Base-by-base conservation (phyloP, 37 sponge, comb jelly and placozoan species). In the Ianthella basta region DNA sequence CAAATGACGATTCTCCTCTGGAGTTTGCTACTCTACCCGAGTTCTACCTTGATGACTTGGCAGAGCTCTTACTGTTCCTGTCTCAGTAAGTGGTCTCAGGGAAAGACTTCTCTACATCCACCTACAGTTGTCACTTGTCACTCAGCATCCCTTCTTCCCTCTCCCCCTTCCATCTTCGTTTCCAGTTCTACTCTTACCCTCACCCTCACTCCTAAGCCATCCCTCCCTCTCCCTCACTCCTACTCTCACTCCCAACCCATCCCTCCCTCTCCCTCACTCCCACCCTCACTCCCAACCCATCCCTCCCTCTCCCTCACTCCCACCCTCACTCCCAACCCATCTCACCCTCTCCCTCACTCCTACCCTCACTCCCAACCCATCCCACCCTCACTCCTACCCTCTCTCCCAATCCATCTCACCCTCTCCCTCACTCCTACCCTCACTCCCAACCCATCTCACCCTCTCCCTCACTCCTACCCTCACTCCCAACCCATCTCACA, bases 41-140 rank as follows among this genome's bases (percentile, higher is more conserved):
- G 87, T 98, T 84, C 88, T 90, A 88, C 64, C 59, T 96, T 67
- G 92, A 96, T 54, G 93, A 94, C 79, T 92, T 94, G 35, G 87
- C 87, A 37, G 99, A 98, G 60, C 91, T 94, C 33, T 27, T 94
- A 15, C 56, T 94, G 35, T 90, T 92, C 63, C 72, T 84, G 50
- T 33, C 89, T 34, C 78, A 88, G 93, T 88, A 27, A 73, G 85
- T 56, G 63, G n/a, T n/a, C n/a, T n/a, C n/a, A n/a, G n/a, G n/a
- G n/a, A n/a, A n/a, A n/a, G n/a, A n/a, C n/a, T 44, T 44, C 6
- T 44, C 50, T 44, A 3, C 8, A 10, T 3, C 50, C 50, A 44
- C 8, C 8, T 44, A 44, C 50, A 8, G 3, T 10, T 44, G 8
- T 44, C 50, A n/a, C 50, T 44, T 44, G 50, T 44, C 50, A 44